phyloP scores from a whole-genome alignment of 2,797 vertebrate genomes.

The Chloroceryle inda region DNA sequence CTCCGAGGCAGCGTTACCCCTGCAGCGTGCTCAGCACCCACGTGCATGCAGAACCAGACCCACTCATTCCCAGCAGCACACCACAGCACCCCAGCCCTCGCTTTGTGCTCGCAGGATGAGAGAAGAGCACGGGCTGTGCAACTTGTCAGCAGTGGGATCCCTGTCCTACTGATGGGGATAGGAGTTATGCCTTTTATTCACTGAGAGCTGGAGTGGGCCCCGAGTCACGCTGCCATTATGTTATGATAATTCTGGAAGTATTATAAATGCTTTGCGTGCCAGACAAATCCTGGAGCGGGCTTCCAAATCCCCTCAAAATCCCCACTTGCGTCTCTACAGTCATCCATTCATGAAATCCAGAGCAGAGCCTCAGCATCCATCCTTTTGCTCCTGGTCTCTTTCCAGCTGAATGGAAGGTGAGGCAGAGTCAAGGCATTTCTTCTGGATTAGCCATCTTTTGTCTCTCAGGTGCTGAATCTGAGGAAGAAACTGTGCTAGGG shows the following conservation, averaged over 20 bases:
- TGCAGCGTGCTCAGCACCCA: neutral
- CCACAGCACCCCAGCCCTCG: neutral
- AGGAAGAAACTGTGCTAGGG: neutral
- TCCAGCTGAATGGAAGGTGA: neutral
- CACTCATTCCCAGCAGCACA: neutral
- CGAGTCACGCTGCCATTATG: neutral
- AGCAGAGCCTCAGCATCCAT: neutral
- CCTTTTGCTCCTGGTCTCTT: neutral
- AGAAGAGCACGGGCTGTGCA: neutral
- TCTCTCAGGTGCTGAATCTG: neutral
- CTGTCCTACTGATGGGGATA: neutral
- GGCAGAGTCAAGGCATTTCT: neutral
- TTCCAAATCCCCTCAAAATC: conserved; percentile 70
- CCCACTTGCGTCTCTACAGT: conserved; percentile 18
- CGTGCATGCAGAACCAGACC: neutral
- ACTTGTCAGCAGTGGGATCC: neutral
- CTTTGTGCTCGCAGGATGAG: neutral
- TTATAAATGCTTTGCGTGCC: conserved; percentile 44
- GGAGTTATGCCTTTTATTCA: neutral
- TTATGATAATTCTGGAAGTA: conserved; percentile 42
- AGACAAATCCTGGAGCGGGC: conserved; percentile 66
- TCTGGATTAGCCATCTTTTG: neutral
- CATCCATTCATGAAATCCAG: conserved; percentile 67
- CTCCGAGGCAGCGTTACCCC: neutral
- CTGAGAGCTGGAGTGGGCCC: neutral